Conservation (phyloP, 2,113 vertebrate genomes). For the Aythya baeri region DNA sequence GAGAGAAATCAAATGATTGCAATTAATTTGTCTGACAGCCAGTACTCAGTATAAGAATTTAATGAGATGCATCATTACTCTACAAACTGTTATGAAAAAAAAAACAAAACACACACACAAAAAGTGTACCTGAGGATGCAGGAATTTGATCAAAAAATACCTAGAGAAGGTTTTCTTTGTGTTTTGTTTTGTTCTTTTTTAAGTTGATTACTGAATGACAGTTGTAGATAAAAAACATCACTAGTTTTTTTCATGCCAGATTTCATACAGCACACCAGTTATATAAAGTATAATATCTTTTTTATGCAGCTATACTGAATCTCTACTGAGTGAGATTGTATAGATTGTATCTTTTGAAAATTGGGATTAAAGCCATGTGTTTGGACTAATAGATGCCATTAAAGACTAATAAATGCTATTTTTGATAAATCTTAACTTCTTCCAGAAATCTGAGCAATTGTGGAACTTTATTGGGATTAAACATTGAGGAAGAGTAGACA, state of each 20-base stretch:
- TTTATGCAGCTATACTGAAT: not conserved
- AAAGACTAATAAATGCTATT: not conserved
- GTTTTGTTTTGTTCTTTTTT: not conserved
- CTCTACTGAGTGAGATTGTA: not conserved
- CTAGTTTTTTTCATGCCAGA: not conserved
- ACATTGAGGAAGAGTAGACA: not conserved
- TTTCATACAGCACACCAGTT: not conserved
- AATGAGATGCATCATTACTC: not conserved
- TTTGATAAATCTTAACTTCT: not conserved
- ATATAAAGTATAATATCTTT: not conserved
- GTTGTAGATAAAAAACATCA: not conserved
- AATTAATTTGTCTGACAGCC: not conserved
- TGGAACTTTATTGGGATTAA: not conserved
- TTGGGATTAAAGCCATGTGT: not conserved
- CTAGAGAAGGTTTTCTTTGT: not conserved
- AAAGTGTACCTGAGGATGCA: not conserved
- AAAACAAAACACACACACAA: not conserved
- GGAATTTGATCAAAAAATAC: not conserved
- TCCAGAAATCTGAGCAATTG: not conserved
- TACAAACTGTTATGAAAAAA: not conserved
- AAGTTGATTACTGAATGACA: not conserved
- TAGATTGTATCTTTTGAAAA: not conserved
- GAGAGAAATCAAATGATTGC: not conserved
- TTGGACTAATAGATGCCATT: not conserved
- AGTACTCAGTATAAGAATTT: not conserved